Percentiles rank a stretch among this genome's conserved stretches.
phyloP scores from a whole-genome alignment of 2,797 vertebrate species.

The Vireo griseus region DNA sequence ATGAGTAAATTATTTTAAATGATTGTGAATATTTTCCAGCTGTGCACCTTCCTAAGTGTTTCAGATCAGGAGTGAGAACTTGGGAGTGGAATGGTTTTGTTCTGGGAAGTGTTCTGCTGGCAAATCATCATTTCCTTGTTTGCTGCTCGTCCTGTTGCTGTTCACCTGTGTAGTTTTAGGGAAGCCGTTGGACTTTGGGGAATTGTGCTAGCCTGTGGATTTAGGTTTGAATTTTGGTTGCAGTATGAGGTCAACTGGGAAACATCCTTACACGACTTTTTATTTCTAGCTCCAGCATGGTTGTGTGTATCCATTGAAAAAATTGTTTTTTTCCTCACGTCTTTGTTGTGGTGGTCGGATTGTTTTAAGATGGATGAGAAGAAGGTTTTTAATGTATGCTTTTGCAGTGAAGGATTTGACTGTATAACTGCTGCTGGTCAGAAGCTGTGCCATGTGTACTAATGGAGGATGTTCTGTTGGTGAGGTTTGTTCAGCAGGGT shows the following conservation, averaged over 20 bases:
- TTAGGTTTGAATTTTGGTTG: neutral
- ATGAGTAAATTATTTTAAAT: neutral
- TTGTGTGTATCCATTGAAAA: neutral
- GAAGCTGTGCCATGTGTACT: neutral
- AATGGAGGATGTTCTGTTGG: fast-evolving
- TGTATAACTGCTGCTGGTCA: neutral
- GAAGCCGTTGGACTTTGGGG: neutral
- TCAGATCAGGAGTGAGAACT: neutral
- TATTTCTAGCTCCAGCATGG: neutral
- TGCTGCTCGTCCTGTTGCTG: neutral
- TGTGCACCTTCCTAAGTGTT: neutral
- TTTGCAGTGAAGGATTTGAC: neutral
- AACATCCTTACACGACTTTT: neutral
- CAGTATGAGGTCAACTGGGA: neutral
- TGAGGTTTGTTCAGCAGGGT: neutral
- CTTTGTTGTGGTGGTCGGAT: fast-evolving
- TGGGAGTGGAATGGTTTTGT: neutral
- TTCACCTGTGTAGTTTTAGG: neutral
- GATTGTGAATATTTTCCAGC: neutral
- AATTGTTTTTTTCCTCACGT: neutral
- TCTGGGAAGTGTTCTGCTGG: neutral
- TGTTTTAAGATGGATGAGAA: neutral
- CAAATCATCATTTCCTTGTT: neutral
- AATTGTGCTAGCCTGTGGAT: neutral
- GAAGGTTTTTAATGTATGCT: neutral